Evolutionary conservation across 2,888 invertebrate species (phyloP).

Genomic region (Oligia latruncula): DNA sequence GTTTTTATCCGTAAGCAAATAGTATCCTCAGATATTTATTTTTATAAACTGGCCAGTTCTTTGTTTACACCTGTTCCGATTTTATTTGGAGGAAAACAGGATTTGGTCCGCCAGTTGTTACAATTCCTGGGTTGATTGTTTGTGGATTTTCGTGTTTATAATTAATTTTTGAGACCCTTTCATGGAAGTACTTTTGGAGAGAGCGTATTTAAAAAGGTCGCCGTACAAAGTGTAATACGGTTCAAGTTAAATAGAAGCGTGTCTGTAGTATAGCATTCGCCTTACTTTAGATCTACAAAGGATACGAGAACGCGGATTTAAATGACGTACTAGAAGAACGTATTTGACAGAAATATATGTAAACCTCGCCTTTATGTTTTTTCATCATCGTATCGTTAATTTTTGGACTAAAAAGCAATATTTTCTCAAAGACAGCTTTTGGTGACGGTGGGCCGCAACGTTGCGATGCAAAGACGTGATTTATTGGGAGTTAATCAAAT

Average conservation of each 20-base stretch:
- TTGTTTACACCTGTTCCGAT: slow-evolving; percentile 66
- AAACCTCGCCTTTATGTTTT: background rate
- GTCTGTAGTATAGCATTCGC: slow-evolving; percentile 63
- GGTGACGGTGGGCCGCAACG: background rate
- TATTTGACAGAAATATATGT: background rate
- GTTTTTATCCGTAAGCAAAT: slow-evolving; percentile 71
- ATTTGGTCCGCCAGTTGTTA: slow-evolving; percentile 58
- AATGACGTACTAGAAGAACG: slow-evolving; percentile 45
- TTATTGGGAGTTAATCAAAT: background rate
- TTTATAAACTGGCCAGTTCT: slow-evolving; percentile 67
- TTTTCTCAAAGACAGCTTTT: background rate
- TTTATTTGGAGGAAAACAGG: slow-evolving; percentile 59
- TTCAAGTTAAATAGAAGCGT: slow-evolving; percentile 67
- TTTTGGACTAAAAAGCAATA: background rate
- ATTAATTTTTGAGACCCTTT: slow-evolving; percentile 56
- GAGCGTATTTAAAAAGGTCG: slow-evolving; percentile 62
- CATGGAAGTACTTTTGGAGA: slow-evolving; percentile 32
- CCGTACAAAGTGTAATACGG: slow-evolving; percentile 59
- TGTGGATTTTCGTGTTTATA: slow-evolving; percentile 60
- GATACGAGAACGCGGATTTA: slow-evolving; percentile 51
- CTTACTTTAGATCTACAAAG: slow-evolving; percentile 66
- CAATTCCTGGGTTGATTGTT: slow-evolving; percentile 67
- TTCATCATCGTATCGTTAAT: background rate
- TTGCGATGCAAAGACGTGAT: background rate
- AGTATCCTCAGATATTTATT: slow-evolving; percentile 55